Evolutionary conservation across 2,113 vertebrate species (phyloP), one percentile per base, ranked within the genome.

Genomic region (Phocoena phocoena): DNA sequence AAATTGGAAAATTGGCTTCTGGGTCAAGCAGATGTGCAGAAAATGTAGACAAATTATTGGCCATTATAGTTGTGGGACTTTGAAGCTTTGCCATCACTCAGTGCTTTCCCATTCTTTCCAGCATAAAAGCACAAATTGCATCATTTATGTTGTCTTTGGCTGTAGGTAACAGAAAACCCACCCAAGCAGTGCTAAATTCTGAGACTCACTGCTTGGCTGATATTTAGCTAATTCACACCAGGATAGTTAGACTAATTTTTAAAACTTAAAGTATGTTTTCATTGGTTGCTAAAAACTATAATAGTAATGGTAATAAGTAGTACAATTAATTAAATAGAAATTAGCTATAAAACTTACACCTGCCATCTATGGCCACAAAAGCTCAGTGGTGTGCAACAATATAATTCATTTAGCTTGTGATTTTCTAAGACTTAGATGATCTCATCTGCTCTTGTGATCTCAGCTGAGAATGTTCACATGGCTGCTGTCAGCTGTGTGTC

Each of bases 1-100:
- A 93, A 87, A 77, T 77, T 83, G 67, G 74, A 83, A 95, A 93
- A 90, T 88, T 67, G 94, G 15, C 55, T 97, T 93, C 77, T 93
- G 74, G 63, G 58, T 91, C 71, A 93, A 91, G 58, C 41, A 95
- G 63, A 93, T 63, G n/a, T 70, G 31, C 33, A 70, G 87, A 88
- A 90, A 95, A 79, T 89, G 36, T 60, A 70, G 50, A 83, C 63
- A 77, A 71, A 53, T 8, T 63, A 17, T 58, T 93, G 87, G 47
- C 58, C 50, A 70, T 88, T 88, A 80, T 85, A 14, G 12, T 79
- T 74, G 68, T 91, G 58, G 63, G 71, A 65, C 70, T 93, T 95
- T 95, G 85, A 95, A 90, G 62, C 58, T 36, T 55, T 85, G n/a
- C 55, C 63, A 63, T 93, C 38, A 65, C n/a, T 88, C 33, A 53